phyloP scores from a whole-genome alignment of 2,797 vertebrate genomes.

The Neostethus bicornis region DNA sequence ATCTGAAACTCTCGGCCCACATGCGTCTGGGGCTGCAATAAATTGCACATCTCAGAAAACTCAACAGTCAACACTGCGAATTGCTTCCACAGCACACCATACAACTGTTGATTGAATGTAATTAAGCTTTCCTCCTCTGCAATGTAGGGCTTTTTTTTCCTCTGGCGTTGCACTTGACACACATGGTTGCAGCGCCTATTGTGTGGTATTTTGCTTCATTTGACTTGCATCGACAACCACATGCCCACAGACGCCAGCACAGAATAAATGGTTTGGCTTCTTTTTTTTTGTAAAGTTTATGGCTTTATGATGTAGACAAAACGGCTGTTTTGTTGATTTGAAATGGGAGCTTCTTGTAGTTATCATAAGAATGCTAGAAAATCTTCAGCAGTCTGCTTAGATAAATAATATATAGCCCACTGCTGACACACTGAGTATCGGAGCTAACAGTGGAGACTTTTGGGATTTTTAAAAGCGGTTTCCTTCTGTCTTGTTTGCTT shows the following conservation, averaged over 20 bases:
- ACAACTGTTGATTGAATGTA: constrained; percentile 72
- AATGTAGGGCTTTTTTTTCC: constrained; percentile 54
- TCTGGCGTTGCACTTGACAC: constrained; percentile 23
- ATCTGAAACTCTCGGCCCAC: constrained; percentile 42
- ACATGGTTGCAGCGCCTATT: constrained; percentile 16
- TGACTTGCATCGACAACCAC: constrained; percentile 16
- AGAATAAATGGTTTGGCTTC: constrained; percentile 9
- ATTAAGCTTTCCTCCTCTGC: constrained; percentile 69
- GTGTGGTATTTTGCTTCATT: constrained; percentile 19
- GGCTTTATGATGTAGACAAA: constrained; percentile 12
- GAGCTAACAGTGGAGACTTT: constrained; percentile 42
- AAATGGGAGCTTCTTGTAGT: constrained; percentile 47
- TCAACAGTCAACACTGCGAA: constrained; percentile 56
- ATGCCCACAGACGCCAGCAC: neutral
- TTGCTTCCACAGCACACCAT: constrained; percentile 53
- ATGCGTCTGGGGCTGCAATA: constrained; percentile 45
- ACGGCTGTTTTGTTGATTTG: constrained; percentile 8
- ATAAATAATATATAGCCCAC: constrained; percentile 66
- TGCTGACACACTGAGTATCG: constrained; percentile 44
- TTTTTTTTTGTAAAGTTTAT: constrained; percentile 14
- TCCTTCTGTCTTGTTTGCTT: constrained; percentile 38
- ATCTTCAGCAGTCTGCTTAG: constrained; percentile 34
- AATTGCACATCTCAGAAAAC: constrained; percentile 40
- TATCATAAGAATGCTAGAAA: constrained; percentile 48
- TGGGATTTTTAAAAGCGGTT: constrained; percentile 40